Evolutionary conservation across 2,888 invertebrate genomes (phyloP).

Genomic region (Sipha maydis): DNA sequence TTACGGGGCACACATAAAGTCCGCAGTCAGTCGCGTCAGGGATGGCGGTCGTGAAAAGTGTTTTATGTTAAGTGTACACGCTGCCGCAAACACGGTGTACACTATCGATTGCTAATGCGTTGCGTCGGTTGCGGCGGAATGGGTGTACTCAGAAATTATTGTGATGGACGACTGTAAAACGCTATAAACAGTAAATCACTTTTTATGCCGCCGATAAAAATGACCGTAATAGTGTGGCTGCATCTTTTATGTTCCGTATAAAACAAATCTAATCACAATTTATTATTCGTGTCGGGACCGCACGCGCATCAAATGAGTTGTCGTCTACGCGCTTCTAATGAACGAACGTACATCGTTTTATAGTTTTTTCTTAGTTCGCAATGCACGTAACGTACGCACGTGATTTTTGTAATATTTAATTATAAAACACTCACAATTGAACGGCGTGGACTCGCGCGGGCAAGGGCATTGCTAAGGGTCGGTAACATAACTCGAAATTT

Average conservation of each 20-base stretch:
- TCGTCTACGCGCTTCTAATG: too few species aligned
- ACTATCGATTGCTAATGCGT: slow-evolving; percentile 34
- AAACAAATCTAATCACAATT: slow-evolving; percentile 11
- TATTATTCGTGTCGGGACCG: too few species aligned
- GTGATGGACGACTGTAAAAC: slow-evolving; percentile 36
- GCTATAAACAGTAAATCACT: slow-evolving; percentile 50
- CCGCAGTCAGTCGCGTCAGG: background rate
- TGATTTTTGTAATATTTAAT: too few species aligned
- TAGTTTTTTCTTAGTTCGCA: too few species aligned
- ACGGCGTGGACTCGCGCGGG: too few species aligned
- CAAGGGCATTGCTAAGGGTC: too few species aligned
- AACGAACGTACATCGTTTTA: too few species aligned
- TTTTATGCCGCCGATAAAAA: slow-evolving; percentile 47
- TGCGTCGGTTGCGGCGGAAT: background rate
- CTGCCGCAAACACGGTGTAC: background rate
- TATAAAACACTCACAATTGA: too few species aligned
- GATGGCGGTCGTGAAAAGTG: slow-evolving; percentile 23
- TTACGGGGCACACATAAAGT: background rate
- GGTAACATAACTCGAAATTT: too few species aligned
- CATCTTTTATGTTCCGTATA: background rate
- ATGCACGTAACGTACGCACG: too few species aligned
- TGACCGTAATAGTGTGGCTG: background rate
- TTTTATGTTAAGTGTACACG: slow-evolving; percentile 15
- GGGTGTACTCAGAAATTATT: slow-evolving; percentile 7
- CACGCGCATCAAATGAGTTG: too few species aligned